Evolutionary conservation across 2,113 vertebrate species (phyloP).

Genomic region (Mesoclemmys tuberculata): DNA sequence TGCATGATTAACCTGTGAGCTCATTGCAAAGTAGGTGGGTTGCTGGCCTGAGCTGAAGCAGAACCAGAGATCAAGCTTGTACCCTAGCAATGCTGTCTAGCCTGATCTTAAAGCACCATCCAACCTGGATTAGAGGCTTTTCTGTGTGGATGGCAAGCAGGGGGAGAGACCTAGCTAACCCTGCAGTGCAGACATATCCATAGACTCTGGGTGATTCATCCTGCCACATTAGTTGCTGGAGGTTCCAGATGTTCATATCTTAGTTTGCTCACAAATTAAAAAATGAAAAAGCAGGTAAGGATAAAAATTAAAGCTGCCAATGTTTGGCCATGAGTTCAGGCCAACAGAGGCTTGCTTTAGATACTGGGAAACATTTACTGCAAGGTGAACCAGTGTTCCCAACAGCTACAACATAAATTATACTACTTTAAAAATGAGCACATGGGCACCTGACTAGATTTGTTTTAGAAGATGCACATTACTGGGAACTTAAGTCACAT

Average conservation of each 20-base stretch:
- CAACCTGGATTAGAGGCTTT: background rate
- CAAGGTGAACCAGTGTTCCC: background rate
- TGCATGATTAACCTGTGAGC: background rate
- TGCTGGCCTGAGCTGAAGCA: background rate
- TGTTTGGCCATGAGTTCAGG: conserved; percentile 2
- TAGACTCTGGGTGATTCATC: background rate
- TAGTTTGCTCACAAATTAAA: conserved; percentile 33
- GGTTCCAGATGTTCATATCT: conserved; percentile 20
- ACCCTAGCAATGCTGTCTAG: background rate
- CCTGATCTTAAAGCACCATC: background rate
- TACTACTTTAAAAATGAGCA: conserved; percentile 36
- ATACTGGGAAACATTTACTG: background rate
- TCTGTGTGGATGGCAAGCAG: background rate
- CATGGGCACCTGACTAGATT: background rate
- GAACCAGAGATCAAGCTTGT: background rate
- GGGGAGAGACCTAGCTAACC: background rate
- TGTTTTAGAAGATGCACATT: background rate
- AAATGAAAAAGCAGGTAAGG: background rate
- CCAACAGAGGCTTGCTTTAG: conserved; percentile 4
- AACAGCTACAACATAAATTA: conserved; percentile 31
- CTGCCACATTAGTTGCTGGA: background rate
- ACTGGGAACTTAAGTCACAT: conserved; percentile 8
- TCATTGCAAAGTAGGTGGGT: background rate
- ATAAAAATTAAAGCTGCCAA: background rate
- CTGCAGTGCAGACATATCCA: background rate